A percentile compares a stretch with the other conserved stretches of the same genome.
These are phyloP conservation scores for Botrylloides violaceus DNA, from an alignment of 23 tunicate genomes.

Conservation along the genomic window DNA sequence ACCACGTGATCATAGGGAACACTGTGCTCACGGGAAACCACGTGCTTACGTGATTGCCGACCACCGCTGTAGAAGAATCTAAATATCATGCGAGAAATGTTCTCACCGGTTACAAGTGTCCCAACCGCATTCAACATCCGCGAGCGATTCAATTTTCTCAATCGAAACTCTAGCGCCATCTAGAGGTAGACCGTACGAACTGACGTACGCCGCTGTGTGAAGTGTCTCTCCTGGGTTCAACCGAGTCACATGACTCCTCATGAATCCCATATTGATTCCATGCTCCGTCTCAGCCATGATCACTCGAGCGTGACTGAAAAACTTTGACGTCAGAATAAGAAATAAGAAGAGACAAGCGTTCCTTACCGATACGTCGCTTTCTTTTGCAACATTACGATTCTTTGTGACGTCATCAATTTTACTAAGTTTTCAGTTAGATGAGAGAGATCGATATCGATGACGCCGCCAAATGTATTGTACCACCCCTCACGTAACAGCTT, in stretches of 20 bases:
- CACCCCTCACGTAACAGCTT: constrained; percentile 1
- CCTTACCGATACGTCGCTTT: too few species aligned
- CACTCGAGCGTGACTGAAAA: constrained; percentile 3
- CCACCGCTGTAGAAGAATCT: too few species aligned
- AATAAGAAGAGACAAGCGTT: too few species aligned
- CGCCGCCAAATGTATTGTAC: constrained; percentile 22
- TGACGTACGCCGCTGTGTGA: constrained; percentile 17
- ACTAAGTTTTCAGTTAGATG: neutral
- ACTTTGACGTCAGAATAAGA: too few species aligned
- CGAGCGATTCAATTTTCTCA: neutral
- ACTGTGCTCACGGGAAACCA: too few species aligned
- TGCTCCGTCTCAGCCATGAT: constrained; percentile 4
- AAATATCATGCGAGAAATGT: too few species aligned
- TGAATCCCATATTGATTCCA: constrained; percentile 7
- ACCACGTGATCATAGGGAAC: too few species aligned
- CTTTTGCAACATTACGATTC: neutral
- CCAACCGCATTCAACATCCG: constrained; percentile 14
- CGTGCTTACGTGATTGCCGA: too few species aligned
- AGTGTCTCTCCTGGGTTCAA: constrained; percentile 31
- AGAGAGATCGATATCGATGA: constrained; percentile 6
- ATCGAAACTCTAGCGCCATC: constrained; percentile 13
- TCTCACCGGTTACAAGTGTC: constrained; percentile 6
- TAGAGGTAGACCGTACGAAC: constrained; percentile 34
- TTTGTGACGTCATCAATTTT: constrained; percentile 9
- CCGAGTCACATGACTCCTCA: neutral